phyloP scores from a whole-genome alignment of 2,113 vertebrate genomes.

The Microtus richardsoni region DNA sequence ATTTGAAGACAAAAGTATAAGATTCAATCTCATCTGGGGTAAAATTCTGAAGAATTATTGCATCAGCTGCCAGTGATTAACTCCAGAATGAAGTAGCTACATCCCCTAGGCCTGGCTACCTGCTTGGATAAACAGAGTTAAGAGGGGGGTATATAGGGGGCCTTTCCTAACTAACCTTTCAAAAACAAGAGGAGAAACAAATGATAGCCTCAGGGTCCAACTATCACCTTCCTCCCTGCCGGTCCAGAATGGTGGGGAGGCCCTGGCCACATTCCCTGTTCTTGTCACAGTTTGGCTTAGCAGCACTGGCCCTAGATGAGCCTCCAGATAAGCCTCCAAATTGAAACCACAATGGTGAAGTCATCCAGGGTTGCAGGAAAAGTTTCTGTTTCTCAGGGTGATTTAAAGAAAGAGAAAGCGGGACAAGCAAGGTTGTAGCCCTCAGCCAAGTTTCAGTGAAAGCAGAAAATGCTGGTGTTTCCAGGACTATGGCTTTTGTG shows the following conservation, averaged over 20 bases:
- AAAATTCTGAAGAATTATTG: neutral
- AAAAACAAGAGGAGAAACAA: neutral
- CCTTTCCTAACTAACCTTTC: neutral
- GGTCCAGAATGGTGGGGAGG: neutral
- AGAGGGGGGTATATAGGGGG: neutral
- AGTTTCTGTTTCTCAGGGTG: neutral
- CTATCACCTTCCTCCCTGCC: neutral
- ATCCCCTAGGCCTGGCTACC: neutral
- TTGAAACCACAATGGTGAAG: neutral
- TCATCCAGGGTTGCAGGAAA: neutral
- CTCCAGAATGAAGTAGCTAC: neutral
- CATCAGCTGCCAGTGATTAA: neutral
- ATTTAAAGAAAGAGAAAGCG: neutral
- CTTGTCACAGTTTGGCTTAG: neutral
- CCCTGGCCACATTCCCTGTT: neutral
- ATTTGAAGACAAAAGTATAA: neutral
- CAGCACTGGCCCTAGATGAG: neutral
- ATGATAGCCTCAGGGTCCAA: neutral
- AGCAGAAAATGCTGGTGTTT: conserved; percentile 23
- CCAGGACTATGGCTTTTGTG: neutral
- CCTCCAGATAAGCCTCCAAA: too few species aligned
- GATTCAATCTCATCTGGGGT: neutral
- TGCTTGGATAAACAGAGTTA: neutral
- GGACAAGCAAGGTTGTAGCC: neutral
- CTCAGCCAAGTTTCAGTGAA: neutral